phyloP scores from a whole-genome alignment of 1,140 invertebrate genomes.

The Trichogramma pretiosum region DNA sequence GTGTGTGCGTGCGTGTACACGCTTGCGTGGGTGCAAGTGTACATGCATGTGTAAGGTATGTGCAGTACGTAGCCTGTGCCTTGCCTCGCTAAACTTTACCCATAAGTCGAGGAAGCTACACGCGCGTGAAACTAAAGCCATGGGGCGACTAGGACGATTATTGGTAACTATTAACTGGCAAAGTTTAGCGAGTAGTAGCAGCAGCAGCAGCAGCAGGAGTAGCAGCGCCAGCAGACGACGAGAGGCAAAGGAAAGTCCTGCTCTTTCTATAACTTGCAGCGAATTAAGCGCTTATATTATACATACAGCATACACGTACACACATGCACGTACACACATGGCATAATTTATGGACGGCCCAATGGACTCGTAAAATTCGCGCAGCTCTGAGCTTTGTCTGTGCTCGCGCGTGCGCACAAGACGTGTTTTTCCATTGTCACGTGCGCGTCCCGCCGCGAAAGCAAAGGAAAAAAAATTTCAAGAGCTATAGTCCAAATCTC shows the following conservation, averaged over 20 bases:
- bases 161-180: slow-evolving; percentile 22
- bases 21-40: not conserved
- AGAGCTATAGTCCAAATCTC: too few species aligned
- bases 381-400: too few species aligned
- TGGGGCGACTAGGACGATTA: slow-evolving; percentile 15
- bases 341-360: too few species aligned
- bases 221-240: not conserved
- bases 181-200: slow-evolving; percentile 9
- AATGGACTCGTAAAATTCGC: too few species aligned
- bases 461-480: too few species aligned
- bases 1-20: not conserved
- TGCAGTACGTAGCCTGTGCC: not conserved
- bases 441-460: too few species aligned
- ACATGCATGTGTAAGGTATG: slow-evolving; percentile 1
- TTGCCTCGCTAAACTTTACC: slow-evolving; percentile 9
- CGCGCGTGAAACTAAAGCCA: slow-evolving; percentile 20
- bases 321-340: too few species aligned
- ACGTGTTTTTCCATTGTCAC: too few species aligned
- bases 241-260: not conserved
- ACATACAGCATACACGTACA: too few species aligned
- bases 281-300: too few species aligned
- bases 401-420: too few species aligned
- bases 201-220: not conserved
- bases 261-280: too few species aligned
- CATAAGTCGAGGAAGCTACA: slow-evolving; percentile 13